phyloP scores from a whole-genome alignment of 2,888 invertebrate species.

The Philaethria dido region DNA sequence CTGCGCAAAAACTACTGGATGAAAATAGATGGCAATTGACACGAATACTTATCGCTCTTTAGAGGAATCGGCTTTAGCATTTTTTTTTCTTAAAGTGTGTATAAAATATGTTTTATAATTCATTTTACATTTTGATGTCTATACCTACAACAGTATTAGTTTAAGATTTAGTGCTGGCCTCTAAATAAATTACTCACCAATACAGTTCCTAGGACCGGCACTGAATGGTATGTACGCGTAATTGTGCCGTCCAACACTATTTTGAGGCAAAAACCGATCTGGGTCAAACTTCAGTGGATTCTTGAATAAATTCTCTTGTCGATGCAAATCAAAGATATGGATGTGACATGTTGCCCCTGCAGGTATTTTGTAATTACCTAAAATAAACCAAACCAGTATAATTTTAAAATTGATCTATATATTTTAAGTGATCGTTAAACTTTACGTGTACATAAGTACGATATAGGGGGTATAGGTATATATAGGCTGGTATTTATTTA shows the following conservation, averaged over 20 bases:
- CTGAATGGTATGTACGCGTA: slow-evolving; percentile 87
- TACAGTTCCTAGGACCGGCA: slow-evolving; percentile 87
- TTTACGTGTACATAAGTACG: too few species aligned
- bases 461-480: too few species aligned
- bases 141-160: too few species aligned
- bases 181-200: slow-evolving; percentile 69
- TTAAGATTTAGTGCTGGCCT: background rate
- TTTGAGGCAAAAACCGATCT: slow-evolving; percentile 87
- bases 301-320: slow-evolving; percentile 85
- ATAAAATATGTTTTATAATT: background rate
- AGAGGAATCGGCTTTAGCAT: background rate
- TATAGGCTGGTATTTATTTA: too few species aligned
- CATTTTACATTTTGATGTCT: background rate
- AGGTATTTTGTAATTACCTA: slow-evolving; percentile 65
- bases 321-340: slow-evolving; percentile 85
- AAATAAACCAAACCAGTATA: slow-evolving; percentile 7
- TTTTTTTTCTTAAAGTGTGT: background rate
- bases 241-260: slow-evolving; percentile 79
- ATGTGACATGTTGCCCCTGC: slow-evolving; percentile 77
- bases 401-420: too few species aligned
- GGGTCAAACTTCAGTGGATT: slow-evolving; percentile 87
- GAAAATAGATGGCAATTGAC: slow-evolving; percentile 1
- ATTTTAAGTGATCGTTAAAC: too few species aligned
- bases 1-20: background rate
- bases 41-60: background rate